Conservation (phyloP, 2,113 vertebrate species). For the Rhinichthys klamathensis region DNA sequence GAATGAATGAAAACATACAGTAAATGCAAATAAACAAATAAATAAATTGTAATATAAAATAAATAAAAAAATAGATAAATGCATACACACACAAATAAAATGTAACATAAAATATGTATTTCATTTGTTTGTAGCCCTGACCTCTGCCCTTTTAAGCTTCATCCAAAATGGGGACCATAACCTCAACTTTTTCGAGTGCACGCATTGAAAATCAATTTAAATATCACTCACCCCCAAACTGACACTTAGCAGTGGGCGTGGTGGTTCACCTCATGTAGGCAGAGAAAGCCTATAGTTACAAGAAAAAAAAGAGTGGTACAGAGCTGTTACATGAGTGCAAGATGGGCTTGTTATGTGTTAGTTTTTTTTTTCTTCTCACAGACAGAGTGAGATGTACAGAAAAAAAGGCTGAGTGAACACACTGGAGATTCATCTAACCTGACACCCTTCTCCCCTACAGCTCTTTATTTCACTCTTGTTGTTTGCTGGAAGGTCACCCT, state of each 20-base stretch:
- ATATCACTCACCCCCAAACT: not conserved
- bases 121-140: not conserved
- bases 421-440: slow-evolving; percentile 16
- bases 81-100: not conserved
- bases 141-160: not conserved
- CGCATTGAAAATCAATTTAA: not conserved
- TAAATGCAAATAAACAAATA: too few species aligned
- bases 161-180: not conserved
- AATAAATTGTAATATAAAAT: too few species aligned
- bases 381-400: not conserved
- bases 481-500: slow-evolving; percentile 34
- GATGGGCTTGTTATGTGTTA: not conserved
- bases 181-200: not conserved
- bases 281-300: slow-evolving; percentile 9
- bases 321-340: not conserved
- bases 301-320: not conserved
- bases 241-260: not conserved
- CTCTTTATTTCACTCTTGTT: slow-evolving; percentile 25
- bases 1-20: too few species aligned
- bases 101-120: not conserved
- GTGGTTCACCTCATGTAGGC: slow-evolving; percentile 18
- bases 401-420: not conserved
- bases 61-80: too few species aligned
- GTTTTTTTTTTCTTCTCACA: not conserved
- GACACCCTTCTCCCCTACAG: not conserved